phyloP scores from a whole-genome alignment of 2,113 vertebrate genomes.

The Forbesichthys agassizii region DNA sequence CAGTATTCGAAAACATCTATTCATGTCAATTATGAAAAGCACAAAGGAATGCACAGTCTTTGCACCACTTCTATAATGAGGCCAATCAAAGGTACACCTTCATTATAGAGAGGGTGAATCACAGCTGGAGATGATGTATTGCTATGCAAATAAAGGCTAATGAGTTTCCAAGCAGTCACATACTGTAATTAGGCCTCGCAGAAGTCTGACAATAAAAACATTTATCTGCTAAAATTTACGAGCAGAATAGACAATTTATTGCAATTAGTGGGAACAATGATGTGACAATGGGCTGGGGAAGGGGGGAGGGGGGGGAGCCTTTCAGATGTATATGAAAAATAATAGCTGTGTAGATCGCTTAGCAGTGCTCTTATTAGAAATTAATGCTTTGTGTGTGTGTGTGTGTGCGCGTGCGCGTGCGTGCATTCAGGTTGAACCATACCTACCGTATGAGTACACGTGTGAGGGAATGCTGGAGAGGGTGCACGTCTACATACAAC shows the following conservation, averaged over 20 bases:
- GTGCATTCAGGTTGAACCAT: conserved; percentile 86
- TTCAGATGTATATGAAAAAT: conserved; percentile 4
- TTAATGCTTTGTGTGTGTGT: conserved; percentile 7
- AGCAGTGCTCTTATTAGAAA: background rate
- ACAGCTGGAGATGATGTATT: conserved; percentile 46
- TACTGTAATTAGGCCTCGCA: conserved; percentile 37
- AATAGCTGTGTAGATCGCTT: background rate
- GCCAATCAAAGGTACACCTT: conserved; percentile 45
- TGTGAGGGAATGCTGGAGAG: conserved; percentile 96
- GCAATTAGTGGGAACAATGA: conserved; percentile 51
- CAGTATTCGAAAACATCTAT: background rate
- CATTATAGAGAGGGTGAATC: conserved; percentile 39
- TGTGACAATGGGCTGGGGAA: background rate
- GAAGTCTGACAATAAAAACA: conserved; percentile 49
- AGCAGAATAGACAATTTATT: conserved; percentile 26
- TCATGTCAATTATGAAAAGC: conserved; percentile 1
- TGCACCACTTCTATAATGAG: conserved; percentile 46
- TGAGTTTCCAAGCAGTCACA: conserved; percentile 47
- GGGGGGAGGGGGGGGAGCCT: background rate
- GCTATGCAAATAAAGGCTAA: conserved; percentile 61
- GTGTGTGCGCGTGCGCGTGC: conserved; percentile 5
- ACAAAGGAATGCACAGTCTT: conserved; percentile 13
- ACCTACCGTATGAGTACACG: conserved; percentile 95
- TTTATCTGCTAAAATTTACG: conserved; percentile 49
- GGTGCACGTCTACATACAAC: conserved; percentile 92